phyloP scores from a whole-genome alignment of 2,113 vertebrate genomes.

The Panthera tigris region DNA sequence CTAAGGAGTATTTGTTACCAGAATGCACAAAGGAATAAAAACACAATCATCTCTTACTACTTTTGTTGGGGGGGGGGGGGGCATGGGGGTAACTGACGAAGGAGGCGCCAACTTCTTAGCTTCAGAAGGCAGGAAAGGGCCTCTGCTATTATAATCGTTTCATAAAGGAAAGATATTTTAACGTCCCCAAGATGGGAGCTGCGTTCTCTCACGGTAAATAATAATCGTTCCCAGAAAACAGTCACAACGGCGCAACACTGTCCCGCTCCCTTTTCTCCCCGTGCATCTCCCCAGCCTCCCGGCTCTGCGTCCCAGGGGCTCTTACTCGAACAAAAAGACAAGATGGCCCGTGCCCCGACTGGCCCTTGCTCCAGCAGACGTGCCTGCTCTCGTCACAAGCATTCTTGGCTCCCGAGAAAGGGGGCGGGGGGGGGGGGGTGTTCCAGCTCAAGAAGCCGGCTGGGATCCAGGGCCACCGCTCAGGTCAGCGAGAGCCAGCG shows the following conservation, averaged over 20 bases:
- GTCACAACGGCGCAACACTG: not conserved
- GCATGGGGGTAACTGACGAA: not conserved
- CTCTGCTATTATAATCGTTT: not conserved
- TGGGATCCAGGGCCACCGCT: not conserved
- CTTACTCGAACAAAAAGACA: not conserved
- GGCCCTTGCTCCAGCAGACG: rapidly evolving
- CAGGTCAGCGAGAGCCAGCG: rapidly evolving
- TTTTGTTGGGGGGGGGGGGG: not conserved
- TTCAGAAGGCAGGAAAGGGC: no score
- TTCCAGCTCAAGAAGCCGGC: not conserved
- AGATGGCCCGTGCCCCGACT: not conserved
- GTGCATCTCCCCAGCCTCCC: not conserved
- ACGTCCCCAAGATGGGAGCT: not conserved
- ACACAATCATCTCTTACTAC: not conserved
- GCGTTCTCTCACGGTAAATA: not conserved
- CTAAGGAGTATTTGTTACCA: not conserved
- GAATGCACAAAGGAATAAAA: not conserved
- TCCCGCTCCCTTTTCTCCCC: not conserved
- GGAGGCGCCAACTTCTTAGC: not conserved
- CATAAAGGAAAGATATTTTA: not conserved
- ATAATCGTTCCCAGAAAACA: not conserved
- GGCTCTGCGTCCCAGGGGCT: not conserved
- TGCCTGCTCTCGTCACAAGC: not conserved
- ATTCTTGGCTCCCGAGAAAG: not conserved
- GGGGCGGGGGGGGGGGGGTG: not conserved